Evolutionary conservation across 2,888 invertebrate species (phyloP).

Genomic region (Choristoneura rosaceana): DNA sequence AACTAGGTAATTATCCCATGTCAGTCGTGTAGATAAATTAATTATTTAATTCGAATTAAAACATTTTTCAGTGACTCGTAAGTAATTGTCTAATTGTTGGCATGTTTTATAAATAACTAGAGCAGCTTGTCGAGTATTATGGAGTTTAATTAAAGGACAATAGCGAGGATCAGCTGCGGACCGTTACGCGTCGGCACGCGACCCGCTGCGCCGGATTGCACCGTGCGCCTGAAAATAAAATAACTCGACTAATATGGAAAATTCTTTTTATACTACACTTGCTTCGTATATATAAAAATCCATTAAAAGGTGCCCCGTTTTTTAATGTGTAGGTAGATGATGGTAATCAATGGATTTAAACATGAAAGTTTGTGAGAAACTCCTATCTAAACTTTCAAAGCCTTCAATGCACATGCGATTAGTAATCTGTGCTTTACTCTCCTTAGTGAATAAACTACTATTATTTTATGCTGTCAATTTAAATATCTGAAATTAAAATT

Average conservation of each 20-base stretch:
- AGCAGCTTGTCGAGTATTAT: constrained; percentile 50
- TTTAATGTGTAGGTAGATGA: too few species aligned
- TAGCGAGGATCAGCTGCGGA: constrained; percentile 75
- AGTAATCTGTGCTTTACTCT: too few species aligned
- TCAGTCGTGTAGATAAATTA: neutral
- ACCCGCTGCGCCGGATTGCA: constrained; percentile 48
- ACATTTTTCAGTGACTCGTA: constrained; percentile 34
- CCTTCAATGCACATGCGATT: too few species aligned
- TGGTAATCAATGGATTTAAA: too few species aligned
- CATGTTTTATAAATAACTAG: constrained; percentile 37
- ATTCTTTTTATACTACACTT: too few species aligned
- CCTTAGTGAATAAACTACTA: too few species aligned
- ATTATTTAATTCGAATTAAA: constrained; percentile 13
- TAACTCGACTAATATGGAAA: constrained; percentile 1
- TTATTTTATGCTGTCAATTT: too few species aligned
- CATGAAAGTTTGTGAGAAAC: too few species aligned
- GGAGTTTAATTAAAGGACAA: constrained; percentile 74
- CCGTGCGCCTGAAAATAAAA: constrained; percentile 22
- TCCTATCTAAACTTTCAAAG: too few species aligned
- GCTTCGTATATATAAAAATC: too few species aligned
- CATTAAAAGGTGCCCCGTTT: too few species aligned
- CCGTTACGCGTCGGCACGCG: constrained; percentile 77
- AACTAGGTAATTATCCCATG: neutral
- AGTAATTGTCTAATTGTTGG: constrained; percentile 35
- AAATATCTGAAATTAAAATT: too few species aligned